phyloP scores from a whole-genome alignment of 2,888 invertebrate genomes.

The Galerucella nymphaeae region DNA sequence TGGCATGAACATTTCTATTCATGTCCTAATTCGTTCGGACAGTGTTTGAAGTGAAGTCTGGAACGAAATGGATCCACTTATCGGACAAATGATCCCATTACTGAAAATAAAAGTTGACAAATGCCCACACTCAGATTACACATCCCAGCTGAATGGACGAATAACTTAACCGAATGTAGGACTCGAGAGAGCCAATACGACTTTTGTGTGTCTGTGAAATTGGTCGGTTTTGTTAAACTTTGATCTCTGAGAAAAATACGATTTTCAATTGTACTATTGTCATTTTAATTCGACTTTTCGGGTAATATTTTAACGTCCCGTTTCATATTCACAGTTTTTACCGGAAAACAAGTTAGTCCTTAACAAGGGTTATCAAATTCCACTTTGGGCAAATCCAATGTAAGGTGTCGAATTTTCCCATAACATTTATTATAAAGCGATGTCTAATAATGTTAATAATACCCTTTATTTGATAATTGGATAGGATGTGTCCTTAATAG shows the following conservation, averaged over 20 bases:
- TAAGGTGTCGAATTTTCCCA: constrained; percentile 48
- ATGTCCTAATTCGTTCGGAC: constrained; percentile 51
- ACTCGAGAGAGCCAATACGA: constrained; percentile 18
- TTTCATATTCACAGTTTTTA: not conserved
- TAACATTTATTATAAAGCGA: constrained; percentile 29
- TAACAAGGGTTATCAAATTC: constrained; percentile 9
- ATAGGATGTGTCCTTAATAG: constrained; percentile 46
- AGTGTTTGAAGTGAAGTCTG: constrained; percentile 48
- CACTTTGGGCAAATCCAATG: not conserved
- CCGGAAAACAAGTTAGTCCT: not conserved
- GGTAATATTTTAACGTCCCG: not conserved
- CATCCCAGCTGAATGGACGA: constrained; percentile 42
- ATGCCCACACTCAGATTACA: constrained; percentile 56
- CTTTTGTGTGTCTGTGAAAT: constrained; percentile 10
- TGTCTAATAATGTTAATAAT: constrained; percentile 50
- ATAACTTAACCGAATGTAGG: constrained; percentile 50
- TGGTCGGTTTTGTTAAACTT: constrained; percentile 31
- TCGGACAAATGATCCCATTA: constrained; percentile 62
- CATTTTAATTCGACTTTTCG: no score
- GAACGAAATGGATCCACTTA: constrained; percentile 54
- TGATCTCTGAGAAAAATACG: constrained; percentile 16
- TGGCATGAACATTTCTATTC: constrained; percentile 21
- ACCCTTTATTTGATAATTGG: constrained; percentile 53
- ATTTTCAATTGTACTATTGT: no score
- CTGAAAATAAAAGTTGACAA: constrained; percentile 64